phyloP scores from a whole-genome alignment of 2,888 invertebrate genomes.

The Macrosoma leucophasiata region DNA sequence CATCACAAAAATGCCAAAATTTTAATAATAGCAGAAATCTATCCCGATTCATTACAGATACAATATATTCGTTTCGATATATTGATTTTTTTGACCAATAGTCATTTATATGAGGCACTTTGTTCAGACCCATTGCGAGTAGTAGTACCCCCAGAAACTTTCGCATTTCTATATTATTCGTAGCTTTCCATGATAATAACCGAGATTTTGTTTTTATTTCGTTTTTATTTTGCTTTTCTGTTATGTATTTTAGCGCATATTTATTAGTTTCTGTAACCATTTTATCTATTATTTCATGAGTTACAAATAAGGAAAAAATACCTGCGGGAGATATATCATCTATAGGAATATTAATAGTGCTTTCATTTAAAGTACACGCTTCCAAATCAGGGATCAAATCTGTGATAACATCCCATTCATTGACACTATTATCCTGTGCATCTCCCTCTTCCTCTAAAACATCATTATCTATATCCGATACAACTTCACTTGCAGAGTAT shows the following conservation, averaged over 20 bases:
- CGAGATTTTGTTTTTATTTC: slow-evolving; percentile 14
- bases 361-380: slow-evolving; percentile 19
- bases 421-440: slow-evolving; percentile 6
- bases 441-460: slow-evolving; percentile 13
- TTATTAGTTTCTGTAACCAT: slow-evolving; percentile 14
- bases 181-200: slow-evolving; percentile 17
- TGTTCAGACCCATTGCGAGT: slow-evolving; percentile 20
- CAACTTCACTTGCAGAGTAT: slow-evolving; percentile 20
- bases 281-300: slow-evolving; percentile 11
- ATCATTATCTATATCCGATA: slow-evolving; percentile 19
- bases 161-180: slow-evolving; percentile 16
- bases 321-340: slow-evolving; percentile 13
- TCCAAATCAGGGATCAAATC: slow-evolving; percentile 16
- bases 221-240: slow-evolving; percentile 9
- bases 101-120: slow-evolving; percentile 19
- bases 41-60: slow-evolving; percentile 27
- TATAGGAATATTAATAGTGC: slow-evolving; percentile 18
- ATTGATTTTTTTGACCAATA: slow-evolving; percentile 26
- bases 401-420: slow-evolving; percentile 10
- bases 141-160: slow-evolving; percentile 17
- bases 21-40: slow-evolving; percentile 29
- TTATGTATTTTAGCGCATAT: slow-evolving; percentile 10
- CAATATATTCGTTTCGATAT: slow-evolving; percentile 28
- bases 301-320: slow-evolving; percentile 13
- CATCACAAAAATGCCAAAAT: slow-evolving; percentile 31